These are phyloP conservation scores for Dermolepida albohirtum DNA, from an alignment of 2,888 invertebrate genomes.

Conservation along the genomic window DNA sequence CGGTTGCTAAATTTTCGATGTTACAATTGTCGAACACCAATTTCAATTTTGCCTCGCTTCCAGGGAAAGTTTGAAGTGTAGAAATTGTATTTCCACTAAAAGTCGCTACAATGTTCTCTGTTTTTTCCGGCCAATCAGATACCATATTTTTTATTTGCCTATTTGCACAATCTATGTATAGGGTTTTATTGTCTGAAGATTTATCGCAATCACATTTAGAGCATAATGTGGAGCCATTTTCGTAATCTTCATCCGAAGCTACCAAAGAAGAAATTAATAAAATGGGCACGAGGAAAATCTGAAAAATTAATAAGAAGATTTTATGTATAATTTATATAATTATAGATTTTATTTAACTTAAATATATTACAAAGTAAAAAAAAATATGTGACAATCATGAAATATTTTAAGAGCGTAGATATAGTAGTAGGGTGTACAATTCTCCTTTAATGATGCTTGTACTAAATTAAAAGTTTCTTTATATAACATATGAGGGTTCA, in stretches of 20 bases:
- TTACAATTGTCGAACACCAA: conserved; percentile 69
- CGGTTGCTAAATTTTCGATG: conserved; percentile 67
- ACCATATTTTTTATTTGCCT: conserved; percentile 54
- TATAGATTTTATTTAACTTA: too few species aligned
- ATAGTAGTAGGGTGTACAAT: too few species aligned
- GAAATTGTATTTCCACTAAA: conserved; percentile 70
- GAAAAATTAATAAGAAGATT: not conserved
- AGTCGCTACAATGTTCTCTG: conserved; percentile 65
- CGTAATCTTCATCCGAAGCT: conserved; percentile 53
- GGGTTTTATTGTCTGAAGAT: conserved; percentile 47
- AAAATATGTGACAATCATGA: too few species aligned
- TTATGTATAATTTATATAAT: too few species aligned
- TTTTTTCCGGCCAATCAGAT: conserved; percentile 62
- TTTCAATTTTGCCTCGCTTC: conserved; percentile 66
- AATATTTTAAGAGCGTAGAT: too few species aligned
- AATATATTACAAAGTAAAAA: too few species aligned
- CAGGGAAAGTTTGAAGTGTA: conserved; percentile 65
- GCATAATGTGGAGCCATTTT: conserved; percentile 51
- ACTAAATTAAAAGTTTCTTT: too few species aligned
- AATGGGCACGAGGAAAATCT: conserved; percentile 52
- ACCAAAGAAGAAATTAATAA: conserved; percentile 70
- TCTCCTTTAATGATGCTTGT: too few species aligned
- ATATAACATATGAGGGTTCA: too few species aligned
- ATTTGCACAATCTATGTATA: conserved; percentile 57
- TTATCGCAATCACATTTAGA: conserved; percentile 38